phyloP scores from a whole-genome alignment of 2,888 invertebrate genomes.

The Dinocampus coccinellae region DNA sequence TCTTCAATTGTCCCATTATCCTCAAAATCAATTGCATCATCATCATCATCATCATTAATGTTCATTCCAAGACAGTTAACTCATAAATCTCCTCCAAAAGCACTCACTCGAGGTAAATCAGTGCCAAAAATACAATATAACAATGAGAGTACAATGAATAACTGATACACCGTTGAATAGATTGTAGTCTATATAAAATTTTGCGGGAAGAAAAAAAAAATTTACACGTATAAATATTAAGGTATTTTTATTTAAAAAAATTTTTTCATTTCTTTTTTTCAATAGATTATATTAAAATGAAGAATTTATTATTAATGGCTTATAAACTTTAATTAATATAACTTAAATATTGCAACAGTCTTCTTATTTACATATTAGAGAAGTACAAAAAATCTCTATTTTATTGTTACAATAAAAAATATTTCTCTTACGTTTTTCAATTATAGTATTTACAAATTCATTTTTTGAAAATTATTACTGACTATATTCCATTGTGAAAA shows the following conservation, averaged over 20 bases:
- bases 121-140: conserved; percentile 50
- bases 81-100: conserved; percentile 55
- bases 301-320: conserved; percentile 27
- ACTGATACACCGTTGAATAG: conserved; percentile 69
- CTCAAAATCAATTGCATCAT: not conserved
- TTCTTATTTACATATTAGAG: conserved; percentile 49
- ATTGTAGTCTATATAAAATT: too few species aligned
- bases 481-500: not conserved
- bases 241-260: not conserved
- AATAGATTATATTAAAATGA: conserved; percentile 2
- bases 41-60: conserved; percentile 46
- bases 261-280: conserved; percentile 5
- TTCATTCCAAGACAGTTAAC: conserved; percentile 62
- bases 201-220: too few species aligned
- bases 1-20: not conserved
- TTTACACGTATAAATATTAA: too few species aligned
- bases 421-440: conserved; percentile 24
- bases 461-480: conserved; percentile 30
- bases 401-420: not conserved
- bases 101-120: conserved; percentile 52
- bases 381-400: conserved; percentile 26
- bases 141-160: conserved; percentile 66
- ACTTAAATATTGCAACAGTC: conserved; percentile 55
- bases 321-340: conserved; percentile 51
- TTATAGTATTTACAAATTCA: conserved; percentile 41